Conservation (phyloP, 2,888 invertebrate genomes). For the Cryptocheilus praepositus region DNA sequence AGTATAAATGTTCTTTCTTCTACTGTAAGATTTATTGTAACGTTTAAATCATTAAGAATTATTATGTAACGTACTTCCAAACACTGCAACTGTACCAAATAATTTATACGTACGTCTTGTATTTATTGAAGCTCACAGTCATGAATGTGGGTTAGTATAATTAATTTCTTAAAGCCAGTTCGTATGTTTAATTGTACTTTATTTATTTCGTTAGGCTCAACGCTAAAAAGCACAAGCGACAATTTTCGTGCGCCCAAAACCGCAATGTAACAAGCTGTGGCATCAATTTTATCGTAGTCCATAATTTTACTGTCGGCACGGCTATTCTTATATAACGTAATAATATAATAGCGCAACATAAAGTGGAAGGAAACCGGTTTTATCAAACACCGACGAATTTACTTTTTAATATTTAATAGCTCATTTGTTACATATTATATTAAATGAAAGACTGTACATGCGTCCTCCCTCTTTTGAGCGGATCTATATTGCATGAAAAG, state of each 20-base stretch:
- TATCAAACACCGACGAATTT: neutral
- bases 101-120: conserved; percentile 42
- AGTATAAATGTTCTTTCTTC: conserved; percentile 37
- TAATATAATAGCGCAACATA: neutral
- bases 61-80: conserved; percentile 37
- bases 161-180: neutral
- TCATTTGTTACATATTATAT: conserved; percentile 1
- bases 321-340: neutral
- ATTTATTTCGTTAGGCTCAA: neutral
- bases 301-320: neutral
- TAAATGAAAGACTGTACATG: conserved; percentile 6
- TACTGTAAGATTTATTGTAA: conserved; percentile 38
- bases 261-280: neutral
- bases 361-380: neutral
- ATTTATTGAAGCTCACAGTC: conserved; percentile 25
- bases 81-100: conserved; percentile 45
- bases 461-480: neutral
- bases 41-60: conserved; percentile 36
- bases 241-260: no score
- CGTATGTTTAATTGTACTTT: neutral
- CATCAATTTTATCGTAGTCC: neutral
- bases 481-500: no score
- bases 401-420: neutral
- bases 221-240: neutral
- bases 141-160: neutral